A percentile compares a stretch with the other conserved stretches of the same genome.
phyloP scores from a whole-genome alignment of 2,113 vertebrate species.

The Hirundichthys speculiger region DNA sequence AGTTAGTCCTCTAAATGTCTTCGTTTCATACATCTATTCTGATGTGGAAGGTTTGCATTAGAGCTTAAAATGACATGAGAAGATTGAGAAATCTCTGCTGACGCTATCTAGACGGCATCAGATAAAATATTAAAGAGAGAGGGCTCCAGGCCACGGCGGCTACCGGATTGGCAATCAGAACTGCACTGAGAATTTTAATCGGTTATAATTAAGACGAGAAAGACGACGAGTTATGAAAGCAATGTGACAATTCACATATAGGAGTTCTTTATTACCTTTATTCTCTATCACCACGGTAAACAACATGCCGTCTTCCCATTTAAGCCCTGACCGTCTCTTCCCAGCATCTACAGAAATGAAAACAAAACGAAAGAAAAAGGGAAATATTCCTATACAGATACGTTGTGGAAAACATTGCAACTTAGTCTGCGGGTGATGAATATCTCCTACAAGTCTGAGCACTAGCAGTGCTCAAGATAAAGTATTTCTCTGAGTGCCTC shows the following conservation, averaged over 20 bases:
- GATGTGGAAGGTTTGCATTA: conserved; percentile 25
- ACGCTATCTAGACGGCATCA: conserved; percentile 53
- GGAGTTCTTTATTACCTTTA: conserved; percentile 32
- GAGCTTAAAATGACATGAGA: conserved; percentile 60
- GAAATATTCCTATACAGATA: no score
- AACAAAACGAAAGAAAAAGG: conserved; percentile 34
- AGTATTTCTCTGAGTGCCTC: conserved; percentile 17
- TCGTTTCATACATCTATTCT: conserved; percentile 42
- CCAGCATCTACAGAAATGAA: conserved; percentile 46
- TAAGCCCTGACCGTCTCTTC: background rate
- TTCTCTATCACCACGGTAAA: conserved; percentile 33
- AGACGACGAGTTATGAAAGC: conserved; percentile 27
- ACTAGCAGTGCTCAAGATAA: conserved; percentile 21
- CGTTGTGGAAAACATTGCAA: no score
- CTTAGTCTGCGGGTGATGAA: conserved; percentile 16
- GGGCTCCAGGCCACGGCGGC: conserved; percentile 55
- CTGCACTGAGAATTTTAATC: conserved; percentile 42
- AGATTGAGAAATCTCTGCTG: conserved; percentile 58
- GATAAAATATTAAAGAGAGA: conserved; percentile 72
- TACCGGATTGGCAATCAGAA: conserved; percentile 58
- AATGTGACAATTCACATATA: conserved; percentile 12
- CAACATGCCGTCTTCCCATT: conserved; percentile 5
- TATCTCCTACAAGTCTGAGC: background rate
- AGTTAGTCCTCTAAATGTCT: conserved; percentile 61
- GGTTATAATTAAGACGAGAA: conserved; percentile 61